These are phyloP conservation scores for Turritopsis rubra DNA, from an alignment of 30 jellyfish, hydroid and myxozoan species.

Conservation along the genomic window DNA sequence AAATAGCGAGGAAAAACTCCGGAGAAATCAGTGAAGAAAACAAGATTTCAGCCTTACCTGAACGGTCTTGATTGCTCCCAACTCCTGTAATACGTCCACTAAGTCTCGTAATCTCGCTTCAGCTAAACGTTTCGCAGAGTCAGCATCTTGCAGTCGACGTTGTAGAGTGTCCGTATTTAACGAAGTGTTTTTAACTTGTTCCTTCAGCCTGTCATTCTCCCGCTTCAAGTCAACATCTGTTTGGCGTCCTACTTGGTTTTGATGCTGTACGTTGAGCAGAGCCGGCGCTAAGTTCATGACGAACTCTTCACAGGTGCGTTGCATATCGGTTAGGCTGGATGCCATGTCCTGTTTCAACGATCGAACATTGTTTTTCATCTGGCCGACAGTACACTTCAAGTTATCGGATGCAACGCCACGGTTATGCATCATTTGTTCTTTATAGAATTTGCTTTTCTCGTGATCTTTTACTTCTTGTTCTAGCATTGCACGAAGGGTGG, in stretches of 20 bases:
- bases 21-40: too few species aligned
- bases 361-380: constrained; percentile 13
- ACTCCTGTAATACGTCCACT: constrained; percentile 25
- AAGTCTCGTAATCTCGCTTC: constrained; percentile 25
- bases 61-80: constrained; percentile 10
- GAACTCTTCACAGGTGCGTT: constrained; percentile 9
- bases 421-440: constrained; percentile 18
- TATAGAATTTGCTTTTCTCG: constrained; percentile 22
- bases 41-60: too few species aligned
- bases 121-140: constrained; percentile 9
- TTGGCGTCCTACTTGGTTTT: not conserved
- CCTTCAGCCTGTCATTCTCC: not conserved
- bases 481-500: constrained; percentile 36
- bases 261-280: constrained; percentile 2
- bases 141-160: not conserved
- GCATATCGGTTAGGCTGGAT: constrained; percentile 9
- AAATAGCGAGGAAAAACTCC: too few species aligned
- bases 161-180: not conserved
- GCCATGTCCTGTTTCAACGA: constrained; percentile 8
- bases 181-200: not conserved
- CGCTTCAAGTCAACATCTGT: not conserved
- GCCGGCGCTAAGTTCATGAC: constrained; percentile 16
- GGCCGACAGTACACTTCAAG: not conserved
- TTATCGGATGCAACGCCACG: constrained; percentile 11
- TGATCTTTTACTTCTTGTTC: constrained; percentile 46